phyloP scores from a whole-genome alignment of 2,797 vertebrate genomes.

The Streptopelia turtur region DNA sequence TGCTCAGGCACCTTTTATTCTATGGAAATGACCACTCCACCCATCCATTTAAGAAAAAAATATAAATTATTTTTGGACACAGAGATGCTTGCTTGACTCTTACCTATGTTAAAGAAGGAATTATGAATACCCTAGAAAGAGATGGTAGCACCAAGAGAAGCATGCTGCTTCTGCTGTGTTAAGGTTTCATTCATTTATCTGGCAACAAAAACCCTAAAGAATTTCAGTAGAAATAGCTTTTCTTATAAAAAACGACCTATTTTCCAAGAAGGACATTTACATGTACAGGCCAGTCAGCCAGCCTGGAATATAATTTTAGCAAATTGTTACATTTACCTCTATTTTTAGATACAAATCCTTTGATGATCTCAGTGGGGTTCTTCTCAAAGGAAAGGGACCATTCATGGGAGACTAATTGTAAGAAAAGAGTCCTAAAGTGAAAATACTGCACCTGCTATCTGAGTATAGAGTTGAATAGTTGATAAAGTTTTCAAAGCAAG shows the following conservation, averaged over 20 bases:
- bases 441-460: background rate
- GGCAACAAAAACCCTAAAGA: background rate
- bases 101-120: background rate
- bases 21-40: background rate
- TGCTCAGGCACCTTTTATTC: background rate
- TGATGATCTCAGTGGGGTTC: background rate
- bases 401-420: background rate
- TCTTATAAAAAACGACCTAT: background rate
- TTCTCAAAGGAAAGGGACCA: rapidly evolving
- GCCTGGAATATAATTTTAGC: background rate
- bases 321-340: background rate
- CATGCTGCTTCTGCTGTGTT: background rate
- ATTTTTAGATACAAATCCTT: background rate
- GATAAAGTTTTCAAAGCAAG: background rate
- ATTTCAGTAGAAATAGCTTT: background rate
- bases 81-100: background rate
- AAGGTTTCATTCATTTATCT: background rate
- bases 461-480: background rate
- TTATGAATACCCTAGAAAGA: background rate
- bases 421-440: background rate
- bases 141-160: background rate
- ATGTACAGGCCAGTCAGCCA: background rate
- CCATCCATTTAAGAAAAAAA: background rate
- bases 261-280: background rate
- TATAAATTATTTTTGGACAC: background rate